Evolutionary conservation across 2,797 vertebrate genomes (phyloP), one percentile per base, ranked within the genome.

Genomic region (Carcharodon carcharias): DNA sequence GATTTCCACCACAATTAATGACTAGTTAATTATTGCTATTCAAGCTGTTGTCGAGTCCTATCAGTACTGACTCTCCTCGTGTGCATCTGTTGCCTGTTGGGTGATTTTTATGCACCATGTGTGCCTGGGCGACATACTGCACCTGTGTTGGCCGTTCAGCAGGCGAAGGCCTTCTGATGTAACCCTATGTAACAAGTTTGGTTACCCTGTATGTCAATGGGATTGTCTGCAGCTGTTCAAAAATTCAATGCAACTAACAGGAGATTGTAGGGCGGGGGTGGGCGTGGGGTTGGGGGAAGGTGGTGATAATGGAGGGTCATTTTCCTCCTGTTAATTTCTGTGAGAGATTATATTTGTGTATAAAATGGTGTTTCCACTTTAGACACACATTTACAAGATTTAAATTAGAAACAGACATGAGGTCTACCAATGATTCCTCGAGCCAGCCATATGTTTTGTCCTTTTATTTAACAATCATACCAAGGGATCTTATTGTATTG

Each of bases 31-130:
- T 63, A 67, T 67, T 67, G 63, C 3, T 12, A 6, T 56, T 95
- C 94, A 54, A 77, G 73, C 69, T 23, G 50, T 21, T 95, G 94
- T 50, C 69, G 35, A 26, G 61, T 26, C 63, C n/a, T 45, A 6
- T 16, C 63, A 45, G 18, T 67, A n/a, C 63, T n/a, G 91, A 54
- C 71, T 71, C 94, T n/a, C 31, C 50, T n/a, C 94, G 18, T 58
- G 69, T 77, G 94, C 94, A 95, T 95, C 94, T 95, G 94, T 95
- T 95, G 94, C 67, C 69, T 77, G 94, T 77, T 95, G 94, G 94
- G 69, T 95, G 94, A 95, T 95, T 95, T 85, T 56, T 77, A 77
- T 14, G 26, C 69, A 18, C 45, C 94, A 77, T 73, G 50, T 95
- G 94, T 95, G 82, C 18, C 82, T 92, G 58, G 89, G 16, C 18